Conservation (phyloP, 1,140 invertebrate species). For the Euwallacea fornicatus region DNA sequence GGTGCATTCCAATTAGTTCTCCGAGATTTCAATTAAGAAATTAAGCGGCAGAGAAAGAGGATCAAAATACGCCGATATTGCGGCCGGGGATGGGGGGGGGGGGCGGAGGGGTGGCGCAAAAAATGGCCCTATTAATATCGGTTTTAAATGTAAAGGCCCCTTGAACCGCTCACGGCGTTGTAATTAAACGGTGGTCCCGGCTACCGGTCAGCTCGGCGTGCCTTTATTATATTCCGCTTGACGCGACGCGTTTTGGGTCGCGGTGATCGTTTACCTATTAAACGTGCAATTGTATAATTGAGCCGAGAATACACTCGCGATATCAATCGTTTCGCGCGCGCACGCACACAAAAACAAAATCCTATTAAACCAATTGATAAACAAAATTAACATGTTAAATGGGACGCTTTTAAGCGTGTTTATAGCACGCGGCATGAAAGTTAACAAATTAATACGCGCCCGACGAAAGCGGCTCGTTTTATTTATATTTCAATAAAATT, state of each 20-base stretch:
- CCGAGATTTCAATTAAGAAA: conserved; percentile 8
- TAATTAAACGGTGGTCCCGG: conserved; percentile 4
- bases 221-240: neutral
- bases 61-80: conserved; percentile 2
- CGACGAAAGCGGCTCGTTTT: conserved; percentile 19
- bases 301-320: neutral
- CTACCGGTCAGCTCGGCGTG: conserved; percentile 2
- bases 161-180: neutral
- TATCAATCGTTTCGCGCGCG: neutral
- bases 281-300: neutral
- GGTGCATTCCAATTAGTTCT: no score
- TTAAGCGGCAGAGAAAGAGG: conserved; percentile 2
- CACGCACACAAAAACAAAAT: conserved; percentile 25
- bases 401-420: conserved; percentile 27
- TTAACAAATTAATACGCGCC: conserved; percentile 29
- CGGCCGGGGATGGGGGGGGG: neutral
- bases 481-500: conserved; percentile 31
- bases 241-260: neutral
- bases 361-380: conserved; percentile 31
- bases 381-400: conserved; percentile 30
- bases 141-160: conserved; percentile 5
- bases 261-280: neutral
- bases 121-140: conserved; percentile 13
- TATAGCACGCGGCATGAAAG: conserved; percentile 27
- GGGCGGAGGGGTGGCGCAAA: neutral